Base-by-base conservation (phyloP, 1,140 invertebrate species). In the Neelides sp. region DNA sequence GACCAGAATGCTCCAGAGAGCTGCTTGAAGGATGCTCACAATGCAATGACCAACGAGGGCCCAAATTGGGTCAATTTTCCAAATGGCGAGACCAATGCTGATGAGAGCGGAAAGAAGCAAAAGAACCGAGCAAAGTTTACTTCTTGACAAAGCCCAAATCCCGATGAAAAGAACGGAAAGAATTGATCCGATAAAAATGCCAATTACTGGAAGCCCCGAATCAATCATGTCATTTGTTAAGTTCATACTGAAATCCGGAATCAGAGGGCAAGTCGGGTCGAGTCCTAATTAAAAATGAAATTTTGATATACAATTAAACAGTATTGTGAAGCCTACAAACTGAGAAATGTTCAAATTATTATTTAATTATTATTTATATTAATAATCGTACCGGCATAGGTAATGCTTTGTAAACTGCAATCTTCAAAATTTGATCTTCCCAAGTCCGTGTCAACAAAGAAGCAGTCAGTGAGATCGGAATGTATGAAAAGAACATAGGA, bases 181-280 rank as follows among this genome's bases (percentile, higher is more conserved):
- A 8, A 57, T 35, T 13, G 49, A 47, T 2, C 59, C 59, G 4
- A 61, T 40, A 28, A 57, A 57, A 28, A 61, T 61, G 27, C 59
- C 59, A 7, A 55, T 15, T 3, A 57, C 55, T 3, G 59, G 59
- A 3, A 61, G 36, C n/a, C 55, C 59, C 22, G 59, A 51, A 46
- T 58, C 56, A 26, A 54, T 43, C 52, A 58, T 48, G 41, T 58
- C 56, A 24, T 48, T 54, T 15, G 46, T 43, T n/a, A 61, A 37
- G n/a, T 61, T 40, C 59, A 57, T 61, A 28, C 45, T 57, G 50
- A 61, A 61, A 24, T 61, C 59, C 15, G 59, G 59, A 37, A 61
- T 61, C 2, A 61, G 37, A 26, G 48, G 59, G 41, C 59, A 61
- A 10, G 46, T 32, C 3, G 59, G 59, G 28, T 61, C 50, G n/a